Evolutionary conservation across 2,113 vertebrate species (phyloP).

Genomic region (Amphilophus citrinellus): DNA sequence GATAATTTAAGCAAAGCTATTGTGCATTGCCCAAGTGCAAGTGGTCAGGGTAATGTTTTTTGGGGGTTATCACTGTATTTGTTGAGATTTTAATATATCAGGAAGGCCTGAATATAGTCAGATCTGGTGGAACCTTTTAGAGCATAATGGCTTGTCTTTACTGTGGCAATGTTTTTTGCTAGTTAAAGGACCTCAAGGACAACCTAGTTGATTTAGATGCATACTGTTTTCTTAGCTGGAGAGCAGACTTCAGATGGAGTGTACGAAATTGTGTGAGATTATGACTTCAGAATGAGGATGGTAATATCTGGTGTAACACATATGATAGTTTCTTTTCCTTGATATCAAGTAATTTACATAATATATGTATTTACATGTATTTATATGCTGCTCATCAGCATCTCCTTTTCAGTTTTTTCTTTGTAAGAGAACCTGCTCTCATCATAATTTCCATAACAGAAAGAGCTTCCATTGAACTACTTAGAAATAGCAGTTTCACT

Average conservation of each 20-base stretch:
- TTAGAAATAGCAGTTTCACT: too few relatives aligned
- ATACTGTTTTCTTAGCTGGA: background rate
- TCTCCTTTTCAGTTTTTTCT: background rate
- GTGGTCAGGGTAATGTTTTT: background rate
- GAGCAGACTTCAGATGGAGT: background rate
- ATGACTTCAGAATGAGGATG: background rate
- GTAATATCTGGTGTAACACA: background rate
- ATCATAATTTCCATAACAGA: too few relatives aligned
- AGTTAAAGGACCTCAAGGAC: background rate
- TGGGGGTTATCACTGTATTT: background rate
- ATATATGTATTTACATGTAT: background rate
- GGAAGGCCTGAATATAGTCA: background rate
- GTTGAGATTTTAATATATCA: background rate
- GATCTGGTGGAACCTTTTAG: background rate
- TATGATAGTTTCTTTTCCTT: background rate
- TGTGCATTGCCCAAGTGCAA: background rate
- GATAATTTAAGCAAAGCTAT: background rate
- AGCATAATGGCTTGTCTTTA: background rate
- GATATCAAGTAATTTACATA: background rate
- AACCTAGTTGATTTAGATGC: background rate
- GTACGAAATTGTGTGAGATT: background rate
- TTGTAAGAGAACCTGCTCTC: background rate
- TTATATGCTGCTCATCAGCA: background rate
- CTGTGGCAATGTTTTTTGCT: background rate
- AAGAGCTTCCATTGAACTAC: too few relatives aligned